Evolutionary conservation across 2,113 vertebrate species (phyloP).

Genomic region (Psittacula cyanocephala): DNA sequence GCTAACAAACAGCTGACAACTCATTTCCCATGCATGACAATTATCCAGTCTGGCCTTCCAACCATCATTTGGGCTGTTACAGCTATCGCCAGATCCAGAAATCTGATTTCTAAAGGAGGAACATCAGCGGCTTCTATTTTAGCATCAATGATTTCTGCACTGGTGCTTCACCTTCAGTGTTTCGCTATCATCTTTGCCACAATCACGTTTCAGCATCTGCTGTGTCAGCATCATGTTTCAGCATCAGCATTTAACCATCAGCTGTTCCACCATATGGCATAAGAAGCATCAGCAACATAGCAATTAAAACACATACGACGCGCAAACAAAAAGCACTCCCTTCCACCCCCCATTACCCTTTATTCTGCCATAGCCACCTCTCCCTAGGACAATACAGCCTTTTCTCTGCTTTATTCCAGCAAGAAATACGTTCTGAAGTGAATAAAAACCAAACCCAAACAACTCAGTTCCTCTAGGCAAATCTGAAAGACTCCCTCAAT

Average conservation of each 20-base stretch:
- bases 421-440: background rate
- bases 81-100: background rate
- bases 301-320: background rate
- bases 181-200: conserved; percentile 48
- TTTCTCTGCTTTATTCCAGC: background rate
- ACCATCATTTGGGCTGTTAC: background rate
- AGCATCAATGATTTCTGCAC: background rate
- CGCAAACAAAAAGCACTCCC: conserved; percentile 22
- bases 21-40: background rate
- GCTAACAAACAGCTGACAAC: background rate
- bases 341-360: background rate
- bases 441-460: background rate
- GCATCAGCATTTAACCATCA: conserved; percentile 71
- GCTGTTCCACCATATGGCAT: conserved; percentile 71
- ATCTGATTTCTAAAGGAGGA: background rate
- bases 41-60: background rate
- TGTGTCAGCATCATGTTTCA: conserved; percentile 62
- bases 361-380: background rate
- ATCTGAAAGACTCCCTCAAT: background rate
- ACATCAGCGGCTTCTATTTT: background rate
- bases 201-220: conserved; percentile 55
- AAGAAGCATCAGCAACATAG: conserved; percentile 30
- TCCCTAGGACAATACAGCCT: background rate
- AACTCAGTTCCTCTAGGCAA: background rate
- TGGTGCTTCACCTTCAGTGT: conserved; percentile 58